Evolutionary conservation across 2,113 vertebrate genomes (phyloP).

Genomic region (Pachypanchax playfairii): DNA sequence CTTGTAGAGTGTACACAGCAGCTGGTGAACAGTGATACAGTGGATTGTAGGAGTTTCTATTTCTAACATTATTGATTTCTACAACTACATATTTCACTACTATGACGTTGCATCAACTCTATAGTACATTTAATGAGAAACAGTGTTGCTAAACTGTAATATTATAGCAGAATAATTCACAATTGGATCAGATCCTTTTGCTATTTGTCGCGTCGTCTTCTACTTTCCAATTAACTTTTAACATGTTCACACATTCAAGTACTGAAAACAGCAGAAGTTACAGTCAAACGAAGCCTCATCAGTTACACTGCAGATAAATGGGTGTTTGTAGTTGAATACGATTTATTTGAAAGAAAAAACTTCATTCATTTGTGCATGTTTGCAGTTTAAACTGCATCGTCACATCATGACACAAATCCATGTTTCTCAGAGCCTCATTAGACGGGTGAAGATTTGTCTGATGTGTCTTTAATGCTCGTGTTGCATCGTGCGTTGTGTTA

Average conservation of each 20-base stretch:
- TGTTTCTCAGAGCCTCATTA: conserved; percentile 7
- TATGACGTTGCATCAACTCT: not conserved
- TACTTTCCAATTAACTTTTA: conserved; percentile 2
- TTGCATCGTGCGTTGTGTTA: conserved; percentile 27
- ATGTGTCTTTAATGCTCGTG: conserved; percentile 32
- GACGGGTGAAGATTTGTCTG: conserved; percentile 6
- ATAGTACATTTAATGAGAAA: not conserved
- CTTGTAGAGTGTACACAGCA: conserved; percentile 1
- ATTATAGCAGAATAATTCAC: not conserved
- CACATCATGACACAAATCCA: conserved; percentile 14
- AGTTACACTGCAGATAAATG: conserved; percentile 4
- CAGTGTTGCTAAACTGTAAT: not conserved
- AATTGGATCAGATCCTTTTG: not conserved
- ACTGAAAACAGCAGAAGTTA: not conserved
- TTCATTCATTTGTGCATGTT: conserved; percentile 2
- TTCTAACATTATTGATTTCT: conserved; percentile 7
- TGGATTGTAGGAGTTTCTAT: not conserved
- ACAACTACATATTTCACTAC: not conserved
- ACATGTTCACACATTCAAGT: conserved; percentile 5
- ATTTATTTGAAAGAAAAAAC: conserved; percentile 18
- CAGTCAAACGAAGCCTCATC: not conserved
- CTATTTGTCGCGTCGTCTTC: not conserved
- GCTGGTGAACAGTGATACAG: conserved; percentile 2
- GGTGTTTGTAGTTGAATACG: not conserved
- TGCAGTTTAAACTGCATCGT: conserved; percentile 4